Evolutionary conservation across 2,797 vertebrate genomes (phyloP), one percentile per base, ranked within the genome.

Genomic region (Intellagama lesueurii): DNA sequence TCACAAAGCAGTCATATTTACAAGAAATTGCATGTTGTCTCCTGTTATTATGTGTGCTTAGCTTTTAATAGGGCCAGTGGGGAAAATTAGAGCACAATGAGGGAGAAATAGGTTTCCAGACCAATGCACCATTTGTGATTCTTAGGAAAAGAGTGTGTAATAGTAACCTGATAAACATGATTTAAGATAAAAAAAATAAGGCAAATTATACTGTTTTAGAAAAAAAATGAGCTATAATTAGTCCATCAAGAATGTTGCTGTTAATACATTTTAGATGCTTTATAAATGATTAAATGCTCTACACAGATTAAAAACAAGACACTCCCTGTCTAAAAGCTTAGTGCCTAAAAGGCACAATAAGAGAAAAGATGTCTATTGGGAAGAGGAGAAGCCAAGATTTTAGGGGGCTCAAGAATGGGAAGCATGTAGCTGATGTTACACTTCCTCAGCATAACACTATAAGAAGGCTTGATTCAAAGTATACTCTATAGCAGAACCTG

Each of bases 21-120:
- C 49, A 19, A 2, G 44, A 16, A 85, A n/a, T 82, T 90, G 84
- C 72, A 60, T 77, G 90, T 81, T 81, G 78, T 14, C 70, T 85
- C 19, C 70, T 32, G 49, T 47, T 24, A 28, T 32, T 56, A 6
- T n/a, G 1, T 52, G 56, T 89, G 32, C n/a, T 70, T 86, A 56
- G 4, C 16, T 32, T 87, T 85, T 76, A 88, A 60, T 64, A 52
- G 77, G 83, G 12, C 60, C 8, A 52, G 26, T 16, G 87, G 70
- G 30, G 40, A 90, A 91, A 82, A 84, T 56, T 56, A 73, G 14
- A 85, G 47, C 24, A 32, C n/a, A 73, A 32, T 73, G n/a, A 35
- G 17, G 7, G 19, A 8, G 8, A 60, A 76, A 85, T 75, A 85
- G 26, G 3, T 40, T 28, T 79, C 70, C 56, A 30, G 72, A 40